Base-by-base conservation (phyloP, 2,113 vertebrate species). In the Spheniscus mendiculus region DNA sequence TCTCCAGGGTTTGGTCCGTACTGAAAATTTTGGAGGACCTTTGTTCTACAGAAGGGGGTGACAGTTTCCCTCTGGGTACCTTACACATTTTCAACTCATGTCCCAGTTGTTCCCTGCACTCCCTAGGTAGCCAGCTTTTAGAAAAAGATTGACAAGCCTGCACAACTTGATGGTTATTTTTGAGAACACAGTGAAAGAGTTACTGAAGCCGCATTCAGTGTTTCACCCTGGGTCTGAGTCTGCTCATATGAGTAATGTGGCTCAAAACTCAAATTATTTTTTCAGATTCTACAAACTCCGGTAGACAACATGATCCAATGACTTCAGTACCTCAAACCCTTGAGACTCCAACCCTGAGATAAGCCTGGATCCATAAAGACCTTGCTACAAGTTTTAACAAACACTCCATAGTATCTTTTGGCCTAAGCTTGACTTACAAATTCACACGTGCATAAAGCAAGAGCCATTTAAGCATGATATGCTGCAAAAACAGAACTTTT, bases 201-300 rank as follows among this genome's bases (percentile, higher is more conserved):
- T 38, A 14, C 15, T 49, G 42, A n/a, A 18, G 23, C 25, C 21
- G 30, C 21, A 9, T 29, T 56, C 11, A 30, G 26, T 26, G 13
- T 18, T 62, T 27, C 40, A 67, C 13, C 52, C 59, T 29, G 20
- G 13, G 30, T 47, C 26, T 63, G 53, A 50, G 17, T 11, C 70
- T 84, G 74, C 42, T 17, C 19, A 14, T 3, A 7, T 0, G 0
- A 74, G 5, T 40, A 30, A 79, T 7, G 38, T 3, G 16, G 23
- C 9, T 77, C 25, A 76, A 73, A 49, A 15, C 20, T 84, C 63
- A 73, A 78, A 74, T n/a, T 44, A 49, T 14, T 47, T 11, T 45
- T 91, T 66, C 42, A 62, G 45, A 67, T 61, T 59, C 38, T 40
- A 36, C 36, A 65, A 55, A 67, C 19, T 40, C 53, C 44, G 56